These are phyloP conservation scores for Lordiphosa mommai DNA, from an alignment of 1,140 invertebrate species.

Conservation along the genomic window DNA sequence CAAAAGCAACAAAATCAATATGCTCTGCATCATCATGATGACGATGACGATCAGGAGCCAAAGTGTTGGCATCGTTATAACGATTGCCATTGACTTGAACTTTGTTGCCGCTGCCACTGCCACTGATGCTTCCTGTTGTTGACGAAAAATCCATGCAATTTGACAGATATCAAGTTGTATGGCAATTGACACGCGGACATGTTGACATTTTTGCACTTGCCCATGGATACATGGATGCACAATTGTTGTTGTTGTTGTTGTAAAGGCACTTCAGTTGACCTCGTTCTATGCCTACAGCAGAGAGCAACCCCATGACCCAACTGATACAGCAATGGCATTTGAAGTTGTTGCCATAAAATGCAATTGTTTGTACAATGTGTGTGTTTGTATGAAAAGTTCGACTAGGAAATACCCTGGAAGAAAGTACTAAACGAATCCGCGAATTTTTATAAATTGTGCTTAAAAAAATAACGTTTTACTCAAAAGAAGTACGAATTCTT, in stretches of 20 bases:
- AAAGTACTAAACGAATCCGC: neutral
- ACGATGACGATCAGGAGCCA: neutral
- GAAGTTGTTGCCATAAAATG: conserved; percentile 13
- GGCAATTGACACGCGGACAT: conserved; percentile 38
- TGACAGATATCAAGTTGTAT: conserved; percentile 53
- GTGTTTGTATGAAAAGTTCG: neutral
- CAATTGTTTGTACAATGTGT: neutral
- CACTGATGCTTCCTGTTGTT: conserved; percentile 1
- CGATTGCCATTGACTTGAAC: conserved; percentile 27
- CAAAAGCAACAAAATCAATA: conserved; percentile 28
- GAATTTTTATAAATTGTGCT: neutral
- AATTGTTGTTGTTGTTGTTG: no score
- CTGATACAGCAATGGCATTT: neutral
- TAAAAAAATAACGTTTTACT: no score
- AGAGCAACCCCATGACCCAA: neutral
- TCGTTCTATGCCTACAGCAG: neutral
- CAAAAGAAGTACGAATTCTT: no score
- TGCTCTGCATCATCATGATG: conserved; percentile 3
- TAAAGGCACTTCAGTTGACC: conserved; percentile 8
- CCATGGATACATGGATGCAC: conserved; percentile 5
- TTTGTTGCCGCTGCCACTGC: conserved; percentile 3
- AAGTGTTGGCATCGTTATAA: conserved; percentile 17
- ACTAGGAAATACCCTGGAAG: neutral
- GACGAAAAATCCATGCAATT: conserved; percentile 38
- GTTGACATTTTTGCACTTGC: conserved; percentile 30